Percentiles rank a stretch among this genome's conserved stretches.
Conservation (phyloP, 2,888 invertebrate species). For the Argynnis bischoffii region DNA sequence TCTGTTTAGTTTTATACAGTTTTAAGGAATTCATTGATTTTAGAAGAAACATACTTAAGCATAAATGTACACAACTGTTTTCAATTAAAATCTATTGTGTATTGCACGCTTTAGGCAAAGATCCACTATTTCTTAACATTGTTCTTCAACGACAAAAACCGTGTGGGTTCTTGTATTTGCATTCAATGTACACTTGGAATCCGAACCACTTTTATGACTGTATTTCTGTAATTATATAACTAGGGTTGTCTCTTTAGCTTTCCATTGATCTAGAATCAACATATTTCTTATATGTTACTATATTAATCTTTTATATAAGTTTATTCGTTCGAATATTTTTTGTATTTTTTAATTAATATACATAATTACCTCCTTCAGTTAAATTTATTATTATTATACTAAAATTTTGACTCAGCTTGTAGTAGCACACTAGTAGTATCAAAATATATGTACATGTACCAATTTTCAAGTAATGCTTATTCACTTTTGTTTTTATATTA, state of each 20-base stretch:
- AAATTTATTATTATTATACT: too few relatives aligned
- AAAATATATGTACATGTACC: conserved; percentile 38
- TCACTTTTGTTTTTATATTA: conserved; percentile 30
- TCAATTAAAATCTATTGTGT: conserved; percentile 3
- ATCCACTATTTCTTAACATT: conserved; percentile 35
- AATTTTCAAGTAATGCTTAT: conserved; percentile 56
- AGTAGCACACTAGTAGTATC: neutral
- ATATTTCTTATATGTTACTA: too few relatives aligned
- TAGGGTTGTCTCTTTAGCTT: conserved; percentile 36
- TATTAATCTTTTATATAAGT: too few relatives aligned
- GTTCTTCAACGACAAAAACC: conserved; percentile 40
- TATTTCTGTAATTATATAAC: conserved; percentile 39
- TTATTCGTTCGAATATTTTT: too few relatives aligned
- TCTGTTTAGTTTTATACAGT: neutral
- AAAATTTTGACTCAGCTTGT: too few relatives aligned
- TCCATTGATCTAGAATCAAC: conserved; percentile 2
- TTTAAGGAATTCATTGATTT: neutral
- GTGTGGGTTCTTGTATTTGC: conserved; percentile 43
- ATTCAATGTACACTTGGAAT: conserved; percentile 45
- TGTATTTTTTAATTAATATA: too few relatives aligned
- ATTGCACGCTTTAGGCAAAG: neutral
- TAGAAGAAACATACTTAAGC: too few relatives aligned
- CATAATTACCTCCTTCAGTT: too few relatives aligned
- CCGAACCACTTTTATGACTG: conserved; percentile 40
- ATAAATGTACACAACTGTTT: neutral